These are phyloP conservation scores for Lasiommata megera DNA, from an alignment of 2,888 invertebrate genomes.

Conservation along the genomic window DNA sequence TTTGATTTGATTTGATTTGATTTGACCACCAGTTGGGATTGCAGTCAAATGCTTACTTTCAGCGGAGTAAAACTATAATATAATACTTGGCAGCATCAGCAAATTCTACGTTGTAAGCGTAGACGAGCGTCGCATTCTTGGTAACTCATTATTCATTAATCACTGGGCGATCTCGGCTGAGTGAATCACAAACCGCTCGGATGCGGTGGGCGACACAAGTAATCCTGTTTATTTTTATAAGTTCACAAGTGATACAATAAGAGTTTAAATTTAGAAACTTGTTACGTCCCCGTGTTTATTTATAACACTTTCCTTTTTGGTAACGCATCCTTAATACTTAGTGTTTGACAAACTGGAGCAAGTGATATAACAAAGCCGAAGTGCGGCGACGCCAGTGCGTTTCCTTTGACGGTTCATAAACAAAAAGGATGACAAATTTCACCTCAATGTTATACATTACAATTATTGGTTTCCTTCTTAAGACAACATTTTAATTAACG, in stretches of 20 bases:
- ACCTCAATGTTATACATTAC: neutral
- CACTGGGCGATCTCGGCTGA: constrained; percentile 41
- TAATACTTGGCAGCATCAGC: neutral
- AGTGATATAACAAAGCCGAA: constrained; percentile 20
- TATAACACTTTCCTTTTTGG: constrained; percentile 32
- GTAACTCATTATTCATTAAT: constrained; percentile 54
- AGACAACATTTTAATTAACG: neutral
- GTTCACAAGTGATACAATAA: constrained; percentile 59
- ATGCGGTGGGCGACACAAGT: constrained; percentile 59
- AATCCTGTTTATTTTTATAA: constrained; percentile 62
- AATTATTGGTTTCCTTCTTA: neutral
- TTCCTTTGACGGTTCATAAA: constrained; percentile 8
- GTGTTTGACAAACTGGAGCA: constrained; percentile 21
- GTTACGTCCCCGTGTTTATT: constrained; percentile 38
- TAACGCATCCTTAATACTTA: constrained; percentile 26
- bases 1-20: no score
- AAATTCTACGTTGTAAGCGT: constrained; percentile 13
- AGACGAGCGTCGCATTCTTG: constrained; percentile 46
- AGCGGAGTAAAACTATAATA: no score
- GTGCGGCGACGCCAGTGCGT: neutral
- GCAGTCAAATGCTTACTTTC: no score
- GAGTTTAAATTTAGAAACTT: constrained; percentile 51
- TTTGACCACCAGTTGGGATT: no score
- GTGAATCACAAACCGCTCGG: constrained; percentile 50
- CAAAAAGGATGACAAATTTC: constrained; percentile 3